phyloP scores from a whole-genome alignment of 2,888 invertebrate genomes.

The Zygaena filipendulae region DNA sequence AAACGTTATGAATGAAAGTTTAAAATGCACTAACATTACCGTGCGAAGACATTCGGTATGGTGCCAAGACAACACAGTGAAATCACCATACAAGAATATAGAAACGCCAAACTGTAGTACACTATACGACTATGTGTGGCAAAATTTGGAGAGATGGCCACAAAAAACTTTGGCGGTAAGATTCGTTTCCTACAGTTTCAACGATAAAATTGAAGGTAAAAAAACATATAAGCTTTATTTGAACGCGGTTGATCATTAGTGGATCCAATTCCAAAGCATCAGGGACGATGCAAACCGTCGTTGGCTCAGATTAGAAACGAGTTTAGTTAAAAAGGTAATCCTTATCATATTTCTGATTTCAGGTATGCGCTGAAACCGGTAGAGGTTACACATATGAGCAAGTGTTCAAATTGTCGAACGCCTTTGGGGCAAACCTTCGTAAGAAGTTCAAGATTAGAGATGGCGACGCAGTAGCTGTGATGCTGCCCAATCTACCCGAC shows the following conservation, averaged over 20 bases:
- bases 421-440: slow-evolving; percentile 74
- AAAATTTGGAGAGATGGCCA: slow-evolving; percentile 72
- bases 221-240: slow-evolving; percentile 1
- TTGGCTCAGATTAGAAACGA: too few relatives aligned
- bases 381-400: slow-evolving; percentile 78
- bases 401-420: slow-evolving; percentile 70
- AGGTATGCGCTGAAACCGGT: slow-evolving; percentile 81
- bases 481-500: slow-evolving; percentile 83
- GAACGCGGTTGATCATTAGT: too few relatives aligned
- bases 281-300: too few relatives aligned
- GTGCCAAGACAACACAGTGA: slow-evolving; percentile 41
- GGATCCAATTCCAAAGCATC: too few relatives aligned
- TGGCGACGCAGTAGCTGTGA: slow-evolving; percentile 75
- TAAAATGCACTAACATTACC: slow-evolving; percentile 18
- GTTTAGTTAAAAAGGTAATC: not conserved
- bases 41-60: slow-evolving; percentile 36
- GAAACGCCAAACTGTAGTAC: slow-evolving; percentile 62
- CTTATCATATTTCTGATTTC: slow-evolving; percentile 23
- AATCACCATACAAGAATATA: slow-evolving; percentile 61
- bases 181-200: too few relatives aligned
- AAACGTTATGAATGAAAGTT: slow-evolving; percentile 13
- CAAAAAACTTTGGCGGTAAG: slow-evolving; percentile 72
- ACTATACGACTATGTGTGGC: slow-evolving; percentile 72
- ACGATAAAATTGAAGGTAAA: too few relatives aligned
- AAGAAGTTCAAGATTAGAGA: slow-evolving; percentile 72